These are phyloP conservation scores for Aphaenogaster floridana DNA, from an alignment of 1,140 invertebrate species.

Conservation along the genomic window DNA sequence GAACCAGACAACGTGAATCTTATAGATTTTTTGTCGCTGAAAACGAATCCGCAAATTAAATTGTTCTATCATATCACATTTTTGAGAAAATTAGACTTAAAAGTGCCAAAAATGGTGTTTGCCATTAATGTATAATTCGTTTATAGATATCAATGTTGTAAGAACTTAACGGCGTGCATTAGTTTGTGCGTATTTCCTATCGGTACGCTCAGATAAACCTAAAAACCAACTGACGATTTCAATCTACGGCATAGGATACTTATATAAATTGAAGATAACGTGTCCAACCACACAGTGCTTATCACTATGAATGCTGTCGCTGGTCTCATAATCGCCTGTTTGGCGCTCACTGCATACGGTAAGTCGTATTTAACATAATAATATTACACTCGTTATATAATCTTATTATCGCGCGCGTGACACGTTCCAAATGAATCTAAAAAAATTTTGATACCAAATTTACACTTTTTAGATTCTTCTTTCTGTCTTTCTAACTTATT, in stretches of 20 bases:
- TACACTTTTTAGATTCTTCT: background rate
- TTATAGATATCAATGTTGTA: background rate
- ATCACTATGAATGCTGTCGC: slow-evolving; percentile 19
- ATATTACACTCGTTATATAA: background rate
- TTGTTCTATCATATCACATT: no score
- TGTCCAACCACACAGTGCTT: slow-evolving; percentile 5
- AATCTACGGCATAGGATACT: background rate
- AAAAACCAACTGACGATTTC: background rate
- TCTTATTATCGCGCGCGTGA: background rate
- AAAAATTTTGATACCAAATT: background rate
- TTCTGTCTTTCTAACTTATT: slow-evolving; percentile 5
- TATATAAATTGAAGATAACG: slow-evolving; percentile 44
- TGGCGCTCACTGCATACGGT: background rate
- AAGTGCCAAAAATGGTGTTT: background rate
- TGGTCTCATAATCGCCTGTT: background rate
- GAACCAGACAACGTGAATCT: no score
- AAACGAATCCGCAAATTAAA: no score
- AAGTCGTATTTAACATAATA: background rate
- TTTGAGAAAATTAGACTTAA: no score
- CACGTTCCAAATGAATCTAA: background rate
- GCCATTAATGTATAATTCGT: background rate
- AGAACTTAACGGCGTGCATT: background rate
- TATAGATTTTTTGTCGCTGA: no score
- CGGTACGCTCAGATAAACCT: background rate
- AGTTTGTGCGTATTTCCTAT: background rate